Percentiles rank a stretch among this genome's conserved stretches.
Evolutionary conservation across 1,140 invertebrate genomes (phyloP).

Genomic region (Melipona quadrifasciata): DNA sequence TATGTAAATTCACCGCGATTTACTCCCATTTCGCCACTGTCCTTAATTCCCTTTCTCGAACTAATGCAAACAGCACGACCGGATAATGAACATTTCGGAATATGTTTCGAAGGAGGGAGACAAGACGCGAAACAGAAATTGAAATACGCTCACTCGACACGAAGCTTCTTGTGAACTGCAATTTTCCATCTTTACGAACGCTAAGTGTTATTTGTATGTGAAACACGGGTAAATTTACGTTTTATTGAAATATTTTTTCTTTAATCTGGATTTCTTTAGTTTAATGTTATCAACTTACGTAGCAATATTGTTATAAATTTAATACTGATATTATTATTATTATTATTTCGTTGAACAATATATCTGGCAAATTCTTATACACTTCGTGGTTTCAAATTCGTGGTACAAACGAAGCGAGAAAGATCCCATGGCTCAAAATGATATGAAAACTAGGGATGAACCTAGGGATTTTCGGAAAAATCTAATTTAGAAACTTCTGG

Average conservation of each 20-base stretch:
- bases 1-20: constrained; percentile 28
- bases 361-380: no score
- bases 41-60: neutral
- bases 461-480: no score
- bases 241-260: neutral
- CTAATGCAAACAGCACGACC: neutral
- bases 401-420: no score
- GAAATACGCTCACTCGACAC: neutral
- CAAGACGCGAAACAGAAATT: neutral
- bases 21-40: neutral
- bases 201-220: neutral
- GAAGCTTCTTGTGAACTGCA: neutral
- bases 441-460: no score
- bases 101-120: neutral
- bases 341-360: no score
- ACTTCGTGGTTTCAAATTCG: no score
- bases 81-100: constrained; percentile 35
- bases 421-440: no score
- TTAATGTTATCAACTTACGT: neutral
- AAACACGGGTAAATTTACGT: neutral
- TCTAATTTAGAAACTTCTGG: no score
- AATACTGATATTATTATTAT: no score
- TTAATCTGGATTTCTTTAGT: no score
- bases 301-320: no score
- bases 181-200: neutral